These are phyloP conservation scores for Epirrhoe alternata DNA, from an alignment of 2,888 invertebrate genomes.

Conservation along the genomic window DNA sequence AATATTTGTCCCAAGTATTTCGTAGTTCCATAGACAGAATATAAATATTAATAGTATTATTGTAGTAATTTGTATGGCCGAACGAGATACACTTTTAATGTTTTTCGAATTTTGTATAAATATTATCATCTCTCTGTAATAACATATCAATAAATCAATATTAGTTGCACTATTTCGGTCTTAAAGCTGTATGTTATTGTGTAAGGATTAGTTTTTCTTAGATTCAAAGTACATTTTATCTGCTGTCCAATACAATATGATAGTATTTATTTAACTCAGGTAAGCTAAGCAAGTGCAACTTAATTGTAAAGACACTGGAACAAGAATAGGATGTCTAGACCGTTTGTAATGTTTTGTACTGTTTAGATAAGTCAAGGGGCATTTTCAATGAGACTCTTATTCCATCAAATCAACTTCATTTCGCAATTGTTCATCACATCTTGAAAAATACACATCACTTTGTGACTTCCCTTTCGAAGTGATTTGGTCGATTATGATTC, in stretches of 20 bases:
- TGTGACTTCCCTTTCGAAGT: neutral
- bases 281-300: slow-evolving; percentile 39
- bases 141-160: slow-evolving; percentile 44
- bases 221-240: slow-evolving; percentile 27
- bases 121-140: slow-evolving; percentile 34
- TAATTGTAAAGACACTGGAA: slow-evolving; percentile 35
- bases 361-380: slow-evolving; percentile 11
- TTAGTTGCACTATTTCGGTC: slow-evolving; percentile 38
- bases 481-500: slow-evolving; percentile 16
- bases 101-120: slow-evolving; percentile 32
- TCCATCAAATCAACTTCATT: slow-evolving; percentile 6
- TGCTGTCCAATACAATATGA: slow-evolving; percentile 44
- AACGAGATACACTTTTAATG: slow-evolving; percentile 47
- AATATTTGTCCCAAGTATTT: slow-evolving; percentile 66
- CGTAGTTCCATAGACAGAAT: slow-evolving; percentile 65
- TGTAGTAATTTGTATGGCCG: slow-evolving; percentile 61
- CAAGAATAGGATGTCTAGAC: slow-evolving; percentile 31
- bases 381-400: slow-evolving; percentile 13
- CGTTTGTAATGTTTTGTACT: slow-evolving; percentile 31
- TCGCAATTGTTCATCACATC: neutral
- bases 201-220: slow-evolving; percentile 25
- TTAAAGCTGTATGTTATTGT: slow-evolving; percentile 25
- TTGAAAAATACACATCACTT: neutral
- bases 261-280: slow-evolving; percentile 35
- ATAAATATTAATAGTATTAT: slow-evolving; percentile 59